Evolutionary conservation across 2,113 vertebrate species (phyloP), one percentile per base, ranked within the genome.

Genomic region (Pteronura brasiliensis): DNA sequence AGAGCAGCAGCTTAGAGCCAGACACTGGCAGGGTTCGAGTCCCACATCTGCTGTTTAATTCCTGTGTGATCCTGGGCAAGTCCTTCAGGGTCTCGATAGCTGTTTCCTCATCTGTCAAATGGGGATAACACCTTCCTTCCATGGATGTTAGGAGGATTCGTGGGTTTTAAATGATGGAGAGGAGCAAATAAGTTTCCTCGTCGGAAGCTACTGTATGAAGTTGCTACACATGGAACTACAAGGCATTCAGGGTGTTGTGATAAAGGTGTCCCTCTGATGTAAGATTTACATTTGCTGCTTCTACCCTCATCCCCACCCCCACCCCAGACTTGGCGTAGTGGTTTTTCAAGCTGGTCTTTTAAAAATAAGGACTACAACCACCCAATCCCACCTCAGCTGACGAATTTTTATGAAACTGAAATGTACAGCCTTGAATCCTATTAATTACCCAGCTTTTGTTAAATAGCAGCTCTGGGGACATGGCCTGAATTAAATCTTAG

Each of bases 331-430:
- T 91, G 36, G 10, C 15, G 5, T 42, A 52, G 47, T 79, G 42
- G 42, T 86, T 90, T 95, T 74, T 59, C 20, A 55, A 44, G 31
- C 77, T 52, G 34, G 23, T 72, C 59, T 47, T 47, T 47, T 47
- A 79, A 93, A 91, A 72, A 85, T 14, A 67, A 92, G 42, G 47
- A 44, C 42, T 69, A 61, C 44, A 77, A 29, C 21, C 23, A 11
- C 42, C 9, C 17, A 18, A 44, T 49, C 31, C 81, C 21, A 95
- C 55, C 25, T n/a, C 12, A 82, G 27, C n/a, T 36, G 44, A 95
- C 83, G 15, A 57, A 34, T 61, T 92, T 96, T 79, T 93, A 79
- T 96, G 61, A 80, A 63, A 94, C 69, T 88, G 93, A 95, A n/a
- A 36, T 36, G 7, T 18, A 2, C 25, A 52, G 21, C 67, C n/a